Conservation (phyloP, 2,797 vertebrate species). For the Perdix hodgsoniae region DNA sequence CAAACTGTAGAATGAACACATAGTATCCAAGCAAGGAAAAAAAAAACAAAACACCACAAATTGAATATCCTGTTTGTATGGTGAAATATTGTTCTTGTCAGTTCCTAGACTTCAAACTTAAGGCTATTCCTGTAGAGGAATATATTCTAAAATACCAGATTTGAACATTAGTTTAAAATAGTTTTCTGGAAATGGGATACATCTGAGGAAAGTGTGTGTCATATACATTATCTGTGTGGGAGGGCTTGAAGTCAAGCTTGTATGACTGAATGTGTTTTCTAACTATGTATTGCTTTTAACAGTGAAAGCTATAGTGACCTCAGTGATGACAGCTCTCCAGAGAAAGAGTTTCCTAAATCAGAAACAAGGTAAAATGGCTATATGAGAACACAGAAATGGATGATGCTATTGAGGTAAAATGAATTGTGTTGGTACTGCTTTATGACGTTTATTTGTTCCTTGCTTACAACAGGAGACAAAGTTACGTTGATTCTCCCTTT, state of each 20-base stretch:
- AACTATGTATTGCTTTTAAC: slow-evolving; percentile 60
- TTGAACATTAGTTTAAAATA: background rate
- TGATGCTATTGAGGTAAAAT: slow-evolving; percentile 66
- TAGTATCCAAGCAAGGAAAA: background rate
- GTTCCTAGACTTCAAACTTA: background rate
- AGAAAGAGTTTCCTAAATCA: slow-evolving; percentile 70
- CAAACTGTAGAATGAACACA: background rate
- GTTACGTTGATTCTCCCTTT: slow-evolving; percentile 9
- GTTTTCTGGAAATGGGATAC: slow-evolving; percentile 1
- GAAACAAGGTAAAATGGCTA: slow-evolving; percentile 64
- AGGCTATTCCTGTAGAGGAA: background rate
- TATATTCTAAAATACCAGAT: background rate
- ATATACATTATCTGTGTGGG: background rate
- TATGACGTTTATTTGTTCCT: background rate
- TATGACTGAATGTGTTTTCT: background rate
- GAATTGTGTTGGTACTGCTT: background rate
- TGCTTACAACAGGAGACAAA: background rate
- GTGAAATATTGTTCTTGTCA: background rate
- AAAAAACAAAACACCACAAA: background rate
- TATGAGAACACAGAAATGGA: background rate
- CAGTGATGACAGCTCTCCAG: slow-evolving; percentile 78
- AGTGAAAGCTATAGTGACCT: slow-evolving; percentile 81
- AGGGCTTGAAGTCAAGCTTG: background rate
- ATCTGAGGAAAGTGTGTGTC: slow-evolving; percentile 56
- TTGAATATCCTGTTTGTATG: background rate